Percentiles rank a stretch among this genome's conserved stretches.
These are phyloP conservation scores for Heliothis virescens DNA, from an alignment of 1,140 invertebrate species.

Conservation along the genomic window DNA sequence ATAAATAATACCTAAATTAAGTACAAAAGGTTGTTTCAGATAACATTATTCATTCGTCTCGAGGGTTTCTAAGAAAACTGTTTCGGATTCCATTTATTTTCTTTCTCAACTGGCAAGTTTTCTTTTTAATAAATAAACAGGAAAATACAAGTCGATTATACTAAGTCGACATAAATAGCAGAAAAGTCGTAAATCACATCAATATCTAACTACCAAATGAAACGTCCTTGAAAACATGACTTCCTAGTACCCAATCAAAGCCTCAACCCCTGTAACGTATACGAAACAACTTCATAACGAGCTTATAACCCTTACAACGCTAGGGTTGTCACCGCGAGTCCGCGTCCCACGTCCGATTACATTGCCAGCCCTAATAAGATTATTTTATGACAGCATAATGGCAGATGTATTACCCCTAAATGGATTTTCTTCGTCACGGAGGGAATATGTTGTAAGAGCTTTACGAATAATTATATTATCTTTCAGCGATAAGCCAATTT, in stretches of 20 bases:
- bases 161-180: no score
- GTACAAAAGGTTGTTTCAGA: no score
- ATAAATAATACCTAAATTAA: no score
- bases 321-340: constrained; percentile 23
- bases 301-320: constrained; percentile 5
- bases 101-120: no score
- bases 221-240: background rate
- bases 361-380: constrained; percentile 38
- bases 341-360: constrained; percentile 43
- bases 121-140: no score
- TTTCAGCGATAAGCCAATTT: constrained; percentile 41
- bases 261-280: constrained; percentile 6
- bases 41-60: no score
- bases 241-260: background rate
- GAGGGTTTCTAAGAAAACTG: no score
- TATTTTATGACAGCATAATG: constrained; percentile 46
- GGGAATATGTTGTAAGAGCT: constrained; percentile 35
- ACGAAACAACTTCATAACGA: constrained; percentile 21
- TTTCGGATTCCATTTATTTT: no score
- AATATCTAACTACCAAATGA: background rate
- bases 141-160: no score
- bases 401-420: constrained; percentile 43
- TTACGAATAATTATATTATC: constrained; percentile 37
- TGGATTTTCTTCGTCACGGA: constrained; percentile 33
- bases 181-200: no score